Evolutionary conservation across 1,140 invertebrate species (phyloP).

Genomic region (Drusus annulatus): DNA sequence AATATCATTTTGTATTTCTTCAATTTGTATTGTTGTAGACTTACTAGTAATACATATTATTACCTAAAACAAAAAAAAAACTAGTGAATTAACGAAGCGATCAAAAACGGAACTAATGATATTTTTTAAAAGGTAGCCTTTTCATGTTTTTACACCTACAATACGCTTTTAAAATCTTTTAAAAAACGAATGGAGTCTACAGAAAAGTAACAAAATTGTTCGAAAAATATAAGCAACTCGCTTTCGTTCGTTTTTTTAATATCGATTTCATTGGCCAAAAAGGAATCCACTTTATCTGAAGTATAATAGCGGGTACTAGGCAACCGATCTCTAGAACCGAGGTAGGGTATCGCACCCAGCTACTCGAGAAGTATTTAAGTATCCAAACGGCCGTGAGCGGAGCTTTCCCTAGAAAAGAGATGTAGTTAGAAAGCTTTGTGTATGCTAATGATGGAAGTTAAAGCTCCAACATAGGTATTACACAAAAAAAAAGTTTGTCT

Average conservation of each 20-base stretch:
- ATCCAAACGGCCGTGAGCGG: constrained; percentile 25
- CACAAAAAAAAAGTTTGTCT: too few relatives aligned
- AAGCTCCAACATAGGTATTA: not conserved
- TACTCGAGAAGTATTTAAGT: constrained; percentile 46
- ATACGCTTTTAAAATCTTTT: not conserved
- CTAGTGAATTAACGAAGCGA: too few relatives aligned
- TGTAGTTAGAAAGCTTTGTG: constrained; percentile 16
- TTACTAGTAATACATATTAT: too few relatives aligned
- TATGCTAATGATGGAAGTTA: constrained; percentile 19
- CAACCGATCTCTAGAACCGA: constrained; percentile 28
- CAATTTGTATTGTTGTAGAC: too few relatives aligned
- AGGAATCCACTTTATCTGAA: constrained; percentile 10
- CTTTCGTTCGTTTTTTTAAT: not conserved
- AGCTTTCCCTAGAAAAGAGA: constrained; percentile 16
- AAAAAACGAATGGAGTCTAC: not conserved
- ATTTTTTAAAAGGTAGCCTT: too few relatives aligned
- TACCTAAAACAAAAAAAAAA: too few relatives aligned
- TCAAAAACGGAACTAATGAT: too few relatives aligned
- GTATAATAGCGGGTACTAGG: constrained; percentile 10
- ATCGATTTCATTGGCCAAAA: not conserved
- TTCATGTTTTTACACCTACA: too few relatives aligned
- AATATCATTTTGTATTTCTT: too few relatives aligned
- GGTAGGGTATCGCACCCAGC: constrained; percentile 18
- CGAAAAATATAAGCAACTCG: not conserved
- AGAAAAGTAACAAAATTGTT: not conserved